Percentiles rank a stretch among this genome's conserved stretches.
Conservation (phyloP, 2,797 vertebrate species). For the Chrysolophus pictus region DNA sequence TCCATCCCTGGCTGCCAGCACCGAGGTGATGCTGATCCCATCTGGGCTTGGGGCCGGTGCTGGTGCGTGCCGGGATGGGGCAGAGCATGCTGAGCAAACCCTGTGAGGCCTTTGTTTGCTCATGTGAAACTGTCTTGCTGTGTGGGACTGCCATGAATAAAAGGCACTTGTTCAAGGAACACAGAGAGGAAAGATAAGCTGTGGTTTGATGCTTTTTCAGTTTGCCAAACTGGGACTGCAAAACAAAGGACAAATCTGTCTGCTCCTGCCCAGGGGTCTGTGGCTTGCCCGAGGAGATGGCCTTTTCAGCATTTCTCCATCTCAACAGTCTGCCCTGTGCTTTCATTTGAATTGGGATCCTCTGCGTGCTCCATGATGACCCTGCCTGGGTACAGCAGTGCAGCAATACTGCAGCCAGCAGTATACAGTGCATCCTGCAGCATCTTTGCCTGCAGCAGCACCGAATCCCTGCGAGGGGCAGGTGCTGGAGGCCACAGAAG, state of each 20-base stretch:
- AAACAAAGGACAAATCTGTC: background rate
- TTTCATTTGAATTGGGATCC: background rate
- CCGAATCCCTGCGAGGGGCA: background rate
- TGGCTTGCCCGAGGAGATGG: background rate
- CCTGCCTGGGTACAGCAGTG: background rate
- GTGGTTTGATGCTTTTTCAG: background rate
- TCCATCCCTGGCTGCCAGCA: fast-evolving
- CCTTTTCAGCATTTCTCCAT: background rate
- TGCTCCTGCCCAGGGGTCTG: background rate
- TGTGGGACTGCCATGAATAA: fast-evolving
- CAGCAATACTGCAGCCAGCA: background rate
- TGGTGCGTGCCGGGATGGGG: background rate
- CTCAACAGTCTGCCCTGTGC: background rate
- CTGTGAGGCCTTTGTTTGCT: conserved; percentile 33
- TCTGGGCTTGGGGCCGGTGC: background rate
- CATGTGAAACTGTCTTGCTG: background rate
- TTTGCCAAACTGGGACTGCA: background rate
- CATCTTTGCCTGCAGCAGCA: background rate
- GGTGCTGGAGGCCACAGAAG: background rate
- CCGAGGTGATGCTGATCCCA: background rate
- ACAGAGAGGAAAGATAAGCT: background rate
- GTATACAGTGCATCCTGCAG: background rate
- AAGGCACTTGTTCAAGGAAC: background rate
- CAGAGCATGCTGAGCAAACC: background rate
- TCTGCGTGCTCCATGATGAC: fast-evolving